Evolutionary conservation across 2,888 invertebrate genomes (phyloP), one percentile per base, ranked within the genome.

Genomic region (Drosophila diplacantha): DNA sequence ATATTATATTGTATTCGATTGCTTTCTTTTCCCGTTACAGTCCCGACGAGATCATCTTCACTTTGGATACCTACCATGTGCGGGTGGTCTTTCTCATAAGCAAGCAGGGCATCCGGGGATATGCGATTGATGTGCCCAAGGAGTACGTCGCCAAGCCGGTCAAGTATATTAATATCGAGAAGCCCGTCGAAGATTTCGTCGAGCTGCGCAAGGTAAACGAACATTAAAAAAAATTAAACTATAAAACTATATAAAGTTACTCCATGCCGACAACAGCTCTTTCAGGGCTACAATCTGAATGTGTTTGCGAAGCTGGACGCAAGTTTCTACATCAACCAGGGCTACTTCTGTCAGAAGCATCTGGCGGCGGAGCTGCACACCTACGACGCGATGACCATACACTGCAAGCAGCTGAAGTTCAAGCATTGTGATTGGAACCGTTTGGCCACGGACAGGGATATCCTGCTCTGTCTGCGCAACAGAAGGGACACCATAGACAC

Each of bases 281-380:
- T 87, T 11, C 75, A 68, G 51, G 77, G 84, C 37, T 71, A 63
- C 32, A 77, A 83, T 59, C 52, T 87, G 7, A 87, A 87, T 52
- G 85, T 88, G 59, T 87, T 87, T 63, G 74, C 86, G 5, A 80
- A 86, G 44, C 57, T 60, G n/a, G 87, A 88, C 74, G 85, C 87
- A 5, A 32, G 73, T 3, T 83, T 70, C 54, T 88, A 88, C 54
- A 83, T 88, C 32, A 81, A 86, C 14, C 81, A 80, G 26, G 86
- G 86, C 71, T 83, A 85, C 50, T 87, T 85, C 65, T 84, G 75
- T 12, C 73, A 83, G 38, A 87, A 87, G 63, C 87, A 85, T 58
- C 64, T 84, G 54, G 64, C 87, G 0, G 51, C 81, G 3, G 87
- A 87, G 59, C 41, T 75, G n/a, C 88, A 87, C 53, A 70, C 75